These are phyloP conservation scores for Siphamia tubifer DNA, from an alignment of 2,113 vertebrate species.

Conservation along the genomic window DNA sequence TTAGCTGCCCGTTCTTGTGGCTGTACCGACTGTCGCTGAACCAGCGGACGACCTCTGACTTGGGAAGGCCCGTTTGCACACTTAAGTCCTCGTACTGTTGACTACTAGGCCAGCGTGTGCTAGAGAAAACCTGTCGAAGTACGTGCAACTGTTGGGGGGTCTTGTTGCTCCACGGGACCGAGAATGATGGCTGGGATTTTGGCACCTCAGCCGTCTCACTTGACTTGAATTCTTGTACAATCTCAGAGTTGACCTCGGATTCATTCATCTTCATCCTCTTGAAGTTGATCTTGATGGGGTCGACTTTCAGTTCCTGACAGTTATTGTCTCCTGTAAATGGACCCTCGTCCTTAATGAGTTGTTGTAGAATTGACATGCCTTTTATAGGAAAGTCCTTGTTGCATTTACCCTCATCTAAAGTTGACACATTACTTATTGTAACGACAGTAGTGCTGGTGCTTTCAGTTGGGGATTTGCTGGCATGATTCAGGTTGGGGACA, in stretches of 20 bases:
- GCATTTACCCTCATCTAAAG: slow-evolving; percentile 72
- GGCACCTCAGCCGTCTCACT: slow-evolving; percentile 66
- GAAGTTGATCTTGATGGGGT: slow-evolving; percentile 92
- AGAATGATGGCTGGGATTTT: slow-evolving; percentile 53
- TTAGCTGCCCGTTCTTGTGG: slow-evolving; percentile 91
- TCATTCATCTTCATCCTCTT: slow-evolving; percentile 89
- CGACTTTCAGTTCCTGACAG: slow-evolving; percentile 82
- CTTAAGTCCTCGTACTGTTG: slow-evolving; percentile 89
- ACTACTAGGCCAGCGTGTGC: slow-evolving; percentile 90
- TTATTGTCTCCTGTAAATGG: slow-evolving; percentile 63
- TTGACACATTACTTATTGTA: slow-evolving; percentile 58
- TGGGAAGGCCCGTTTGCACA: slow-evolving; percentile 86
- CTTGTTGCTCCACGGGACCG: slow-evolving; percentile 81
- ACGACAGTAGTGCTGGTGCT: slow-evolving; percentile 76
- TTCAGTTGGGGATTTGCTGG: slow-evolving; percentile 71
- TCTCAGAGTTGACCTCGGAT: slow-evolving; percentile 73
- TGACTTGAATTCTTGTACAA: slow-evolving; percentile 66
- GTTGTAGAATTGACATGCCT: slow-evolving; percentile 77
- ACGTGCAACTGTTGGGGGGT: slow-evolving; percentile 88
- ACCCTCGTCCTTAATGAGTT: slow-evolving; percentile 76
- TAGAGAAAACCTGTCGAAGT: slow-evolving; percentile 89
- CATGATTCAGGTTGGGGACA: slow-evolving; percentile 61
- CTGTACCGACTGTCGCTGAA: slow-evolving; percentile 92
- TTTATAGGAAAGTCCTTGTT: slow-evolving; percentile 70
- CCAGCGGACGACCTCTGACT: slow-evolving; percentile 93